Evolutionary conservation across 2,888 invertebrate species (phyloP).

Genomic region (Lamellibrachia columna): DNA sequence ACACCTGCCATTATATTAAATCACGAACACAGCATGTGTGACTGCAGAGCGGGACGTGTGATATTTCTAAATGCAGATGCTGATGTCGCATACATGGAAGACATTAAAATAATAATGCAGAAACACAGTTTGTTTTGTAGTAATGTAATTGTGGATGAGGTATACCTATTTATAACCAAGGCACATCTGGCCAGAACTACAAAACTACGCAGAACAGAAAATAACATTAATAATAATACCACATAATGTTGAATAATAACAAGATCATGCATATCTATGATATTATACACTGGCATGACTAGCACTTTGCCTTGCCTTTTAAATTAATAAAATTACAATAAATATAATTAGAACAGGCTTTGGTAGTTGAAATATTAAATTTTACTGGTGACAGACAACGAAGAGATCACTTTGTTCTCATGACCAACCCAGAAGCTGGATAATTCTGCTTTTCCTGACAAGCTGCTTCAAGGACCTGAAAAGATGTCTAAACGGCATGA

Average conservation of each 20-base stretch:
- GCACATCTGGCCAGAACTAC: constrained; percentile 12
- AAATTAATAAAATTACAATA: neutral
- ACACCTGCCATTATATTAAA: constrained; percentile 16
- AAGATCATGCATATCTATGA: neutral
- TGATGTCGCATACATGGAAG: neutral
- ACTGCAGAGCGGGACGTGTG: neutral
- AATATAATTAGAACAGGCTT: neutral
- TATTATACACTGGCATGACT: neutral
- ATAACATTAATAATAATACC: neutral
- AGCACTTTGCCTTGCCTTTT: neutral
- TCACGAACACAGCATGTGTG: neutral
- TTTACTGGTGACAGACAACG: neutral
- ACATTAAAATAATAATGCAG: neutral
- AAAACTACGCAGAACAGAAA: neutral
- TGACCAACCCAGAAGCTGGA: neutral
- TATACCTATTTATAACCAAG: constrained; percentile 16
- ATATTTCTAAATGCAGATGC: neutral
- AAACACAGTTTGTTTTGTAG: neutral
- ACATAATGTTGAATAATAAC: neutral
- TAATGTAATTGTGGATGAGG: constrained; percentile 16
- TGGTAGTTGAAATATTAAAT: constrained; percentile 2
- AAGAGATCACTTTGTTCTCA: neutral
- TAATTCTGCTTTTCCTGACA: neutral
- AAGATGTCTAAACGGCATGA: constrained; percentile 6
- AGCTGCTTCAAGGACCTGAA: neutral